A percentile compares a stretch with the other conserved stretches of the same genome.
Conservation (phyloP, 2,797 vertebrate species). For the Varecia variegata region DNA sequence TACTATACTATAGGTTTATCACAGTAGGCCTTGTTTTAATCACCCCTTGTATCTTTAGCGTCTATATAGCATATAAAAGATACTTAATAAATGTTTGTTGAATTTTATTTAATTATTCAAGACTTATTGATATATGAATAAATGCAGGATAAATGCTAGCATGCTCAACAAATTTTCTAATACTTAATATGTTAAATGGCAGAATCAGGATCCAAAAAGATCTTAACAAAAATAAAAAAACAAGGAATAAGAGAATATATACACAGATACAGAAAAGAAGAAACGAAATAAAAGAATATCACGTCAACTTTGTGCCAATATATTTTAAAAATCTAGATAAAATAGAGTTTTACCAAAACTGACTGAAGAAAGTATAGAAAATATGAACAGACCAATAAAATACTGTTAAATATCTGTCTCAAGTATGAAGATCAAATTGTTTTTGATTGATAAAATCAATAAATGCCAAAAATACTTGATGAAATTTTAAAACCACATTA, state of each 20-base stretch:
- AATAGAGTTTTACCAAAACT: not conserved
- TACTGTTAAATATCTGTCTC: not conserved
- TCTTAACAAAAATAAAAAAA: not conserved
- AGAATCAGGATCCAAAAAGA: not conserved
- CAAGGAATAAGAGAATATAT: constrained; percentile 33
- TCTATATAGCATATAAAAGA: not conserved
- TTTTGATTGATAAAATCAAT: not conserved
- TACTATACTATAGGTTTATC: not conserved
- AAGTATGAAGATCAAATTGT: not conserved
- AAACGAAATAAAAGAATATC: not conserved
- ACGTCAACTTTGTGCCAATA: not conserved
- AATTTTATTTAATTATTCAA: constrained; percentile 47
- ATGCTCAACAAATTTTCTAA: constrained; percentile 25
- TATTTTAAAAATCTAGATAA: constrained; percentile 39
- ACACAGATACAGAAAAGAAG: not conserved
- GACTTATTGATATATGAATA: not conserved
- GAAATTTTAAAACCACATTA: not conserved
- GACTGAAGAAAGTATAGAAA: not conserved
- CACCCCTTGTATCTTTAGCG: not conserved
- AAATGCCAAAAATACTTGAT: not conserved
- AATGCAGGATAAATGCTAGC: not conserved
- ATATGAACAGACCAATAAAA: constrained; percentile 41
- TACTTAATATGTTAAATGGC: constrained; percentile 19
- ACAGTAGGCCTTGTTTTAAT: not conserved
- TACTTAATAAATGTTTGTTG: not conserved